Conservation (phyloP, 1,140 invertebrate genomes). For the Leguminivora glycinivorella region DNA sequence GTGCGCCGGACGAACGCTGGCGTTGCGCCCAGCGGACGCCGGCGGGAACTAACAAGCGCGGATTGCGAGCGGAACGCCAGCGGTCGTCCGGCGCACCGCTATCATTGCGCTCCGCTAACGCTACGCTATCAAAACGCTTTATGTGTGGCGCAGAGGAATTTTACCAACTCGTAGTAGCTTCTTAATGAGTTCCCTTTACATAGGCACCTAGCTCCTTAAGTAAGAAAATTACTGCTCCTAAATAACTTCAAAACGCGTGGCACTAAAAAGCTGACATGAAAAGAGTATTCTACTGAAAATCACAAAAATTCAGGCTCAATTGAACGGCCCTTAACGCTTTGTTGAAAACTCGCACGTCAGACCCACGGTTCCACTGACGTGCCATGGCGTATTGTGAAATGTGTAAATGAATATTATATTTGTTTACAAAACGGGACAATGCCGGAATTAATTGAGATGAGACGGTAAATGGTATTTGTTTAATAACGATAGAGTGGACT, state of each 20-base stretch:
- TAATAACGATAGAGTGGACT: too few species aligned
- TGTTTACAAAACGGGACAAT: constrained; percentile 1
- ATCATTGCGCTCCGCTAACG: too few species aligned
- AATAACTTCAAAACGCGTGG: not conserved
- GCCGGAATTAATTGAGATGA: not conserved
- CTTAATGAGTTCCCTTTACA: not conserved
- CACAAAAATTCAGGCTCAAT: not conserved
- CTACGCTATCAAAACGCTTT: too few species aligned
- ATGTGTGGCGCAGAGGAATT: too few species aligned
- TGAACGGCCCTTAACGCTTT: not conserved
- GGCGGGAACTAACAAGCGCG: too few species aligned
- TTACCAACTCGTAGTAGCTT: not conserved
- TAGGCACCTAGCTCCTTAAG: too few species aligned
- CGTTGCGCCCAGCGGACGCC: too few species aligned
- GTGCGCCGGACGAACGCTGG: too few species aligned
- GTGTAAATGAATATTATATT: constrained; percentile 3
- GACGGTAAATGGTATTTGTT: too few species aligned
- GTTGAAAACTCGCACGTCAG: not conserved
- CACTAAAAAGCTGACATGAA: not conserved
- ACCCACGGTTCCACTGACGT: not conserved
- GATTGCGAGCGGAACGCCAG: too few species aligned
- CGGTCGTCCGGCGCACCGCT: too few species aligned
- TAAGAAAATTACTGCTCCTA: not conserved
- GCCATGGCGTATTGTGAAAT: not conserved
- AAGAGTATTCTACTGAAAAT: not conserved